Evolutionary conservation across 2,797 vertebrate genomes (phyloP), one percentile per base, ranked within the genome.

Genomic region (Melanotaenia parkinsoni): DNA sequence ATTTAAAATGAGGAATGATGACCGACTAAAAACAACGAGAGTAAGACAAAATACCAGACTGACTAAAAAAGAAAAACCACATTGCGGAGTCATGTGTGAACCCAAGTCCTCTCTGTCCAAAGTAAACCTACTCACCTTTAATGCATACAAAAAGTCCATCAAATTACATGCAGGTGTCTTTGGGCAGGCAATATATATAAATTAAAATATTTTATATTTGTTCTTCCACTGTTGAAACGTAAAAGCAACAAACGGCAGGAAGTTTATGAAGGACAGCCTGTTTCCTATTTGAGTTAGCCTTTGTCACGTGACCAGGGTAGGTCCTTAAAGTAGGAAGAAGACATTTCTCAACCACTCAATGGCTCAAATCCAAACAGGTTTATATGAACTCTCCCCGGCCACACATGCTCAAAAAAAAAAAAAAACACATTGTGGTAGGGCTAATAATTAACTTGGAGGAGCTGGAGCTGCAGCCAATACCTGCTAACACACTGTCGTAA

Each of bases 361-460:
- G 10, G 51, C 70, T 68, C 37, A 76, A 86, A 77, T 79, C 76
- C 64, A 85, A 81, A 88, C 65, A 59, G 79, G 64, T 78, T 83
- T 73, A 83, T 63, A 61, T 75, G 71, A 87, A 85, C 75, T 70
- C 77, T 72, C 79, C 59, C 56, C 79, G 73, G 68, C 61, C 75
- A 82, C 70, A 73, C 59, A 78, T 57, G 64, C 72, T 69, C 74
- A 62, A 2, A 47, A 8, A 7, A 66, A 38, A 28, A 81, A 28
- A 5, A 30, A 30, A 5, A 54, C 67, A 67, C 73, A 79, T 65
- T 67, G 72, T 58, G 57, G 50, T 33, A 18, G 53, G 84, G 84
- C 88, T 89, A 95, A 95, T 95, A 18, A 95, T 95, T 95, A 95
- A 95, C 92, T 63, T 16, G 8, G 60, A 0, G 1, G 70, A 79